These are phyloP conservation scores for Chloroceryle amazona DNA, from an alignment of 2,797 vertebrate species.

Conservation along the genomic window DNA sequence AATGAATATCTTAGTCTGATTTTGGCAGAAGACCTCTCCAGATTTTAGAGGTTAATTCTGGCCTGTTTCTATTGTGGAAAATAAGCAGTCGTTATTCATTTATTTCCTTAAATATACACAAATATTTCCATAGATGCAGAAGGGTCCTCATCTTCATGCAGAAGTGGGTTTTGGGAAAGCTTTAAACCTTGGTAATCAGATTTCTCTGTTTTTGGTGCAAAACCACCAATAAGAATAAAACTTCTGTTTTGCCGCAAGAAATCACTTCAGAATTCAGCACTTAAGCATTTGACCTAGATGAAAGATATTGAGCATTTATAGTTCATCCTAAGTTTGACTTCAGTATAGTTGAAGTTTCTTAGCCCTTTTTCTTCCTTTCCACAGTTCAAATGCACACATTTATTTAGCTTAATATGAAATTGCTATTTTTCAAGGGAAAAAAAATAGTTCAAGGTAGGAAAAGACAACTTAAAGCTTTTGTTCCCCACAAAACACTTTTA, in stretches of 20 bases:
- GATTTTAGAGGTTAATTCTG: background rate
- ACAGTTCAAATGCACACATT: background rate
- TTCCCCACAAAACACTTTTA: background rate
- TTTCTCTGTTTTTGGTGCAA: background rate
- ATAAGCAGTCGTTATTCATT: background rate
- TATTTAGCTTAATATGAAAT: background rate
- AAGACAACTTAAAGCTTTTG: background rate
- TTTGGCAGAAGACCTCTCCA: background rate
- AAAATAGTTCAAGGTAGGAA: background rate
- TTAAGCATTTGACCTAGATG: background rate
- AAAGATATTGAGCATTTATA: background rate
- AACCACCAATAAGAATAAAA: background rate
- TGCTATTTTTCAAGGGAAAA: background rate
- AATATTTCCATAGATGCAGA: background rate
- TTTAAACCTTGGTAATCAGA: background rate
- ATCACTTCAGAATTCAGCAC: background rate
- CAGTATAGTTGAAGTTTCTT: background rate
- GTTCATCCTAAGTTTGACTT: background rate
- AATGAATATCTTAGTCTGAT: background rate
- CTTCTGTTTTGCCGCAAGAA: background rate
- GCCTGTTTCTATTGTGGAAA: background rate
- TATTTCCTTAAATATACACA: background rate
- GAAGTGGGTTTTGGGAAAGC: background rate
- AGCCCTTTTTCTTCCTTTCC: background rate
- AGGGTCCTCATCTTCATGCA: background rate